Conservation (phyloP, 2,113 vertebrate species). For the Arvicanthis niloticus region DNA sequence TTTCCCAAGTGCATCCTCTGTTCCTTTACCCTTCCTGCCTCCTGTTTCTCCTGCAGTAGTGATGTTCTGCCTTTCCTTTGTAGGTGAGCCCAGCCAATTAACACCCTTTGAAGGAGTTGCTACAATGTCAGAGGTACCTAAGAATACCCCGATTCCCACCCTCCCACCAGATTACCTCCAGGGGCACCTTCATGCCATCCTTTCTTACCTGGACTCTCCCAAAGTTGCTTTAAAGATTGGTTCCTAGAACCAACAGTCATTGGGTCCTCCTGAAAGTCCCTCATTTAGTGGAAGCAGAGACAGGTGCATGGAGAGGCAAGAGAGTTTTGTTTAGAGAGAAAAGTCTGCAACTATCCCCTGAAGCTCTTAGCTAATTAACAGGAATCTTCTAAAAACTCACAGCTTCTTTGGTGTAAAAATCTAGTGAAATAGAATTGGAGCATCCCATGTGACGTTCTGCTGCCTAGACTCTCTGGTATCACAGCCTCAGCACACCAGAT, state of each 20-base stretch:
- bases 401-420: not conserved
- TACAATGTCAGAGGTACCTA: constrained; percentile 78
- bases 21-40: constrained; percentile 82
- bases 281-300: constrained; percentile 29
- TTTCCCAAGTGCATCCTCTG: constrained; percentile 86
- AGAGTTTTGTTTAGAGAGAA: not conserved
- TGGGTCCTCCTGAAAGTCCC: constrained; percentile 28
- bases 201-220: not conserved
- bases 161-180: not conserved
- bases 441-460: not conserved
- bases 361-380: not conserved
- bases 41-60: constrained; percentile 82
- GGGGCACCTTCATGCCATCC: not conserved
- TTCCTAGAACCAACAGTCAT: constrained; percentile 20
- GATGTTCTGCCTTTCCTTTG: constrained; percentile 70
- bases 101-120: constrained; percentile 67
- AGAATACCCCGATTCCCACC: not conserved
- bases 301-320: constrained; percentile 24
- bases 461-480: not conserved
- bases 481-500: not conserved
- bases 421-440: not conserved
- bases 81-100: constrained; percentile 66
- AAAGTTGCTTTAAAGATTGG: not conserved
- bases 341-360: not conserved
- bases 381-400: not conserved